Conservation (phyloP, 2,797 vertebrate genomes). For the Triplophysa yarkandensis region DNA sequence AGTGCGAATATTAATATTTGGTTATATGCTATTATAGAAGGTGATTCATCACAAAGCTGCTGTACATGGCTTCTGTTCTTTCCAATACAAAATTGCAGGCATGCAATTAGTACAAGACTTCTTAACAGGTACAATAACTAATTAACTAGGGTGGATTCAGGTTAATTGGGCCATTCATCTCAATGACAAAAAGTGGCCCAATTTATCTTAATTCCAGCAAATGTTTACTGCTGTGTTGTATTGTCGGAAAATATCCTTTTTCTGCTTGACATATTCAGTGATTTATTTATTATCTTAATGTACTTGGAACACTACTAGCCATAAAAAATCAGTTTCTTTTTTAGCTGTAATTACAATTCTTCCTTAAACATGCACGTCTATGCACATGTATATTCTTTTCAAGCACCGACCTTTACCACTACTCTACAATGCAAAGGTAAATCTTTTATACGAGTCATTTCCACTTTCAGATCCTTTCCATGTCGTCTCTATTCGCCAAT, state of each 20-base stretch:
- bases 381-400: conserved; percentile 36
- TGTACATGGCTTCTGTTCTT: neutral
- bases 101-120: conserved; percentile 22
- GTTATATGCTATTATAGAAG: conserved; percentile 3
- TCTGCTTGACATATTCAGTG: neutral
- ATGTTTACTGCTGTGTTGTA: neutral
- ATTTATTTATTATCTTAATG: neutral
- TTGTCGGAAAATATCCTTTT: neutral
- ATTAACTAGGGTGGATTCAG: neutral
- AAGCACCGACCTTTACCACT: conserved; percentile 40
- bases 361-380: conserved; percentile 28
- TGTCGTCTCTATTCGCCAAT: conserved; percentile 38
- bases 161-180: neutral
- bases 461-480: conserved; percentile 19
- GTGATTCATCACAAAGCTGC: conserved; percentile 1
- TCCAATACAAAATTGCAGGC: neutral
- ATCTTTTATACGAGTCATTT: conserved; percentile 11
- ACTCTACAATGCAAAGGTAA: neutral
- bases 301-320: neutral
- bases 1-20: neutral
- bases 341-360: conserved; percentile 1
- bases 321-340: neutral
- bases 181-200: conserved; percentile 1
- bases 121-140: neutral
- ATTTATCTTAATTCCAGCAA: neutral